Evolutionary conservation across 2,113 vertebrate species (phyloP).

Genomic region (Brachyhypopomus gauderio): DNA sequence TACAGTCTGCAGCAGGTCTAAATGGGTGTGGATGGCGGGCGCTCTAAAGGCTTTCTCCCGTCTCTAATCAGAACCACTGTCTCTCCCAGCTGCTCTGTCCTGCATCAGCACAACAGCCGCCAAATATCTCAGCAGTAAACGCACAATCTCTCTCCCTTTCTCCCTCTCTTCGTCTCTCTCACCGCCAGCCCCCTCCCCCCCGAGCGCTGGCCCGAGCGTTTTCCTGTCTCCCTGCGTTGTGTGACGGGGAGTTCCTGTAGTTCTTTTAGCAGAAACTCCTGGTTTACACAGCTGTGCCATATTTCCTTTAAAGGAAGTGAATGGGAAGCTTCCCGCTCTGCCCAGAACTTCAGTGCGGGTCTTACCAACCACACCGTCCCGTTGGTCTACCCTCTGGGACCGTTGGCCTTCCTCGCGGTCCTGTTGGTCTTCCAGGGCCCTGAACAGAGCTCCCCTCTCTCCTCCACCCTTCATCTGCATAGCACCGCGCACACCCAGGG

Average conservation of each 20-base stretch:
- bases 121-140: slow-evolving; percentile 34
- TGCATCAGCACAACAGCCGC: background rate
- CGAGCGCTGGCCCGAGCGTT: background rate
- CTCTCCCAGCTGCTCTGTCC: slow-evolving; percentile 27
- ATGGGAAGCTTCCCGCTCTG: slow-evolving; percentile 51
- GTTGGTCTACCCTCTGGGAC: background rate
- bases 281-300: slow-evolving; percentile 74
- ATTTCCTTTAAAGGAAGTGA: slow-evolving; percentile 79
- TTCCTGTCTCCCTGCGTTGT: slow-evolving; percentile 31
- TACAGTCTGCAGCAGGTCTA: background rate
- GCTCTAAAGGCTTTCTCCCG: background rate
- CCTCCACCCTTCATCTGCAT: too few species aligned
- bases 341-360: background rate
- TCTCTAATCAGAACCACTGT: slow-evolving; percentile 14
- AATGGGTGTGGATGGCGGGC: background rate
- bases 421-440: too few species aligned
- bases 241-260: slow-evolving; percentile 61
- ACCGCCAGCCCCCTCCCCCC: slow-evolving; percentile 51
- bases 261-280: slow-evolving; percentile 62
- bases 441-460: too few species aligned
- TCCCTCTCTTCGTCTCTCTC: background rate
- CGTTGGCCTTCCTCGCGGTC: too few species aligned
- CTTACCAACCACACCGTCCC: background rate
- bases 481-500: too few species aligned
- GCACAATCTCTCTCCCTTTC: slow-evolving; percentile 9